phyloP scores from a whole-genome alignment of 2,888 invertebrate species.

The Drosophila rellima region DNA sequence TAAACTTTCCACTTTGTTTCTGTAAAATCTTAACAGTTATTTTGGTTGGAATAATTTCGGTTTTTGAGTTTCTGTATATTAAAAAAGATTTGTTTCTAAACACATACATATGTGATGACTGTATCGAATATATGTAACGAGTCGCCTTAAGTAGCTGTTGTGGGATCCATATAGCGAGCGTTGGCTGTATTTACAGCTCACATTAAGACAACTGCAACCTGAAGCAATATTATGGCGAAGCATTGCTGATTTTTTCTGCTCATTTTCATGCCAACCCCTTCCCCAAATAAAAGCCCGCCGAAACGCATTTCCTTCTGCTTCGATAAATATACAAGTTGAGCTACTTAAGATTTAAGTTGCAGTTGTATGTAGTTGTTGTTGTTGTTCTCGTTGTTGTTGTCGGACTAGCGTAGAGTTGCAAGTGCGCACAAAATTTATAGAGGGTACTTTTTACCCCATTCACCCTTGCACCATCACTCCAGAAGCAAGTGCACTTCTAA shows the following conservation, averaged over 20 bases:
- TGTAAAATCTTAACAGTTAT: too few relatives aligned
- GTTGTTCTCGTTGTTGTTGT: constrained; percentile 46
- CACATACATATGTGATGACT: too few relatives aligned
- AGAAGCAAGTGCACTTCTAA: constrained; percentile 11
- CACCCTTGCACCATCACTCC: constrained; percentile 3
- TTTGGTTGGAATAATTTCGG: too few relatives aligned
- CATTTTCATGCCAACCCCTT: constrained; percentile 12
- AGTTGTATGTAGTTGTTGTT: constrained; percentile 35
- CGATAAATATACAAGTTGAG: constrained; percentile 81
- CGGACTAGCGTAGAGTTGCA: constrained; percentile 66
- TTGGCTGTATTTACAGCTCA: constrained; percentile 23
- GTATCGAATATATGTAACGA: too few relatives aligned
- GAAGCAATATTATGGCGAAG: constrained; percentile 39
- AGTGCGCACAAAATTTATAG: constrained; percentile 75
- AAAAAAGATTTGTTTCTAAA: too few relatives aligned
- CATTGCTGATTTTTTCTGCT: constrained; percentile 38
- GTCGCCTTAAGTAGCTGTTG: too few relatives aligned
- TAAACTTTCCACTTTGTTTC: too few relatives aligned
- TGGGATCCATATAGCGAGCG: background rate
- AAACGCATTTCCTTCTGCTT: constrained; percentile 71
- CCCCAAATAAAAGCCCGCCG: constrained; percentile 6
- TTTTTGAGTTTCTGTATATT: too few relatives aligned
- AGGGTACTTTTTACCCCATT: constrained; percentile 53
- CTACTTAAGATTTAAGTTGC: constrained; percentile 79
- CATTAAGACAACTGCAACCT: constrained; percentile 18